Conservation (phyloP, 2,888 invertebrate genomes). For the Nycteola revayana region DNA sequence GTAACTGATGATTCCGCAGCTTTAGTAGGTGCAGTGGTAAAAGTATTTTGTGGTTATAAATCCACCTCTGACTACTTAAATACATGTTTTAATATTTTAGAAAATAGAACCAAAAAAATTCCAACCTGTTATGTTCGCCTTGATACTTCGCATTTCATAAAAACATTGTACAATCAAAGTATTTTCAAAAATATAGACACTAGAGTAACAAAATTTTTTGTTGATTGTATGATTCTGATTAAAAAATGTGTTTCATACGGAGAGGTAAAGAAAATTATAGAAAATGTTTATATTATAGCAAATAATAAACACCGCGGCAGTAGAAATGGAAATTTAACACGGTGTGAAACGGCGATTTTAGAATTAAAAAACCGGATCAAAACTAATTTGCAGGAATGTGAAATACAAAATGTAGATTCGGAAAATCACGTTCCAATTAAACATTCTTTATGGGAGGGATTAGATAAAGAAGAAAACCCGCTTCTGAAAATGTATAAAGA, state of each 20-base stretch:
- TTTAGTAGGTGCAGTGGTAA: constrained; percentile 9
- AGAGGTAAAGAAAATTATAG: constrained; percentile 6
- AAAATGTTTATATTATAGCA: constrained; percentile 7
- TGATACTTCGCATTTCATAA: constrained; percentile 12
- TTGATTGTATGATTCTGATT: constrained; percentile 10
- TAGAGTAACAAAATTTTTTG: constrained; percentile 9
- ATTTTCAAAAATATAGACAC: constrained; percentile 8
- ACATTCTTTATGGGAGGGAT: constrained; percentile 11
- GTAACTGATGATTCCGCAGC: constrained; percentile 11
- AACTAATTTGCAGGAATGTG: constrained; percentile 16
- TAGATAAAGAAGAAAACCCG: constrained; percentile 11
- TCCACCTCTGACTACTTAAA: constrained; percentile 9
- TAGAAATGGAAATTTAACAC: constrained; percentile 11
- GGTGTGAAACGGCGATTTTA: constrained; percentile 14
- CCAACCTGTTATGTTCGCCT: constrained; percentile 8
- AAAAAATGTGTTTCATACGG: constrained; percentile 5
- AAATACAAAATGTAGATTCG: constrained; percentile 15
- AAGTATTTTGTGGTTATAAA: constrained; percentile 8
- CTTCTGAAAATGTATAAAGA: constrained; percentile 11
- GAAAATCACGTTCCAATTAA: constrained; percentile 15
- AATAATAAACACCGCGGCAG: constrained; percentile 9
- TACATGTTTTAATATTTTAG: constrained; percentile 6
- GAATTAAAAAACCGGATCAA: constrained; percentile 14
- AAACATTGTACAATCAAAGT: constrained; percentile 9
- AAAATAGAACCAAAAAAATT: constrained; percentile 7